Evolutionary conservation across 2,888 invertebrate species (phyloP).

Genomic region (Agapetus fuscipes): DNA sequence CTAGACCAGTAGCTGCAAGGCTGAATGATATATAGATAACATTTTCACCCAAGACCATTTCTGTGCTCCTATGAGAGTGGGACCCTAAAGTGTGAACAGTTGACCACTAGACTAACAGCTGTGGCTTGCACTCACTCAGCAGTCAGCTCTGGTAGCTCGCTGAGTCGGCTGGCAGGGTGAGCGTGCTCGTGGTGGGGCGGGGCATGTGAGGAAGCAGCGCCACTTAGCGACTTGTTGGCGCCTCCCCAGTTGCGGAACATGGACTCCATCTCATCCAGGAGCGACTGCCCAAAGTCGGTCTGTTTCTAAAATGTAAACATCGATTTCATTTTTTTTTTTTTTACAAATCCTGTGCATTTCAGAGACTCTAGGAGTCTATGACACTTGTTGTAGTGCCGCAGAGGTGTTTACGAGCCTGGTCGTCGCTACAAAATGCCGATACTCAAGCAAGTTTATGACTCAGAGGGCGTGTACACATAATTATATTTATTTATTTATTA

Average conservation of each 20-base stretch:
- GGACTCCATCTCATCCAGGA: slow-evolving; percentile 83
- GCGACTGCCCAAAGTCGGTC: slow-evolving; percentile 73
- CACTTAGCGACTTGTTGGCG: slow-evolving; percentile 23
- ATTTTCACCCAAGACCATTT: no score
- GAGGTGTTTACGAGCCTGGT: slow-evolving; percentile 25
- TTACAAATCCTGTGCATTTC: slow-evolving; percentile 2
- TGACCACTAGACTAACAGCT: no score
- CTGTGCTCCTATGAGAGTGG: no score
- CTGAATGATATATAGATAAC: no score
- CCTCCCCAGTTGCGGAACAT: slow-evolving; percentile 62
- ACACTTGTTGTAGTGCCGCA: no score
- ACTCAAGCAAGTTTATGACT: slow-evolving; percentile 42
- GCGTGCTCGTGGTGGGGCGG: slow-evolving; percentile 31
- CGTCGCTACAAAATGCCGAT: slow-evolving; percentile 38
- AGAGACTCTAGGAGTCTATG: background rate
- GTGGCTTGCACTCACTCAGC: no score
- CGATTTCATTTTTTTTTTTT: no score
- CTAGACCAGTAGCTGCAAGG: no score
- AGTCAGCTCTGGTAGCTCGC: slow-evolving; percentile 58
- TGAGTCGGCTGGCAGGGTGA: slow-evolving; percentile 55
- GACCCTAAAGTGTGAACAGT: no score
- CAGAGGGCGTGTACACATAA: no score
- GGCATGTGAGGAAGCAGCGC: no score
- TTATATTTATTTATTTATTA: no score
- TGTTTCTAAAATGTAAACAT: slow-evolving; percentile 34